Percentiles rank a stretch among this genome's conserved stretches.
Evolutionary conservation across 2,113 vertebrate species (phyloP).

Genomic region (Oreochromis tanganicae): DNA sequence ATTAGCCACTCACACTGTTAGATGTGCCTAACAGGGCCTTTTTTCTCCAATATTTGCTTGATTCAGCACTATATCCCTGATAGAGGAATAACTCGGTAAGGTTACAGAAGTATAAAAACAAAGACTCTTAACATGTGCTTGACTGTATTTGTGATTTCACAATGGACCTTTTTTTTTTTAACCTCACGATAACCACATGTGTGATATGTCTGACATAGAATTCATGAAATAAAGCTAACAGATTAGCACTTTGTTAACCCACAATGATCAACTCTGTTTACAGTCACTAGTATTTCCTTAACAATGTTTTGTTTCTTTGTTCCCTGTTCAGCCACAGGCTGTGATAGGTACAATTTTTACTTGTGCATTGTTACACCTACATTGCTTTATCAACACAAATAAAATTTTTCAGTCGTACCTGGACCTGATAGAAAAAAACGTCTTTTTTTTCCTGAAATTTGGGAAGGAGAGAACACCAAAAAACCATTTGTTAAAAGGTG

Average conservation of each 20-base stretch:
- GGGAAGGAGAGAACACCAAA: background rate
- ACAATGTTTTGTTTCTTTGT: background rate
- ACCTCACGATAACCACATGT: background rate
- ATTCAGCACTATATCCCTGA: background rate
- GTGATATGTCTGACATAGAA: background rate
- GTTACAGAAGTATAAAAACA: background rate
- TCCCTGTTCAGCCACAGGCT: background rate
- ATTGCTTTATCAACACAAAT: background rate
- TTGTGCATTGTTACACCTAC: background rate
- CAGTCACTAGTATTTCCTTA: background rate
- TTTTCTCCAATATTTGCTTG: background rate
- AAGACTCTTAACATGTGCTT: background rate
- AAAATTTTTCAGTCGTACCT: background rate
- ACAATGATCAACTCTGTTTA: background rate
- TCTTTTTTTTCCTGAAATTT: rapidly evolving
- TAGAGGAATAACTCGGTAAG: background rate
- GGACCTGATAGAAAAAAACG: background rate
- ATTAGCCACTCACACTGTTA: background rate
- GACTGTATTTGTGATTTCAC: background rate
- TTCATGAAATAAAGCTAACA: background rate
- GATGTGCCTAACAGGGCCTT: background rate
- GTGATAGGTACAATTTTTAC: background rate
- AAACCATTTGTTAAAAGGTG: background rate
- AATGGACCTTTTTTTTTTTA: background rate
- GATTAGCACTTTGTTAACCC: background rate